phyloP scores from a whole-genome alignment of 2,888 invertebrate genomes.

The Oligia fasciuncula region DNA sequence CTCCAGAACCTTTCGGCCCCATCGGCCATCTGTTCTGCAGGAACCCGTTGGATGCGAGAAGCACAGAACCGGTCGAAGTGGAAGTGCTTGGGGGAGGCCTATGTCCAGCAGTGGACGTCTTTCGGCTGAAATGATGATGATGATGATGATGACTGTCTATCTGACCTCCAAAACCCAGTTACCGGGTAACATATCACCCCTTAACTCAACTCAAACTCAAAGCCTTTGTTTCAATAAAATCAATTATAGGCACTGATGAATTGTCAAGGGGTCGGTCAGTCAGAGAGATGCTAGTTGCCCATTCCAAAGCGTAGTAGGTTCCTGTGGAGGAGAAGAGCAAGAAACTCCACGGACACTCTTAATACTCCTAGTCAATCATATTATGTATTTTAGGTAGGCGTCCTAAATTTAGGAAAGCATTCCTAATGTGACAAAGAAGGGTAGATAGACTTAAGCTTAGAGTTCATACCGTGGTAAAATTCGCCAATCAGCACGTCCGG shows the following conservation, averaged over 20 bases:
- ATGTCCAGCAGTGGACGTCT: no score
- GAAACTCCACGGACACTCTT: not conserved
- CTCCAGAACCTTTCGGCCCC: no score
- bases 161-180: not conserved
- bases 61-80: no score
- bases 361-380: not conserved
- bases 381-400: not conserved
- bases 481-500: no score
- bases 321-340: not conserved
- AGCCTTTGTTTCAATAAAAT: no score
- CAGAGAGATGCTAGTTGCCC: not conserved
- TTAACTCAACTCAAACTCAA: no score
- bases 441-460: no score
- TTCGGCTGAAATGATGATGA: no score
- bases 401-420: not conserved
- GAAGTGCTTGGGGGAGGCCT: no score
- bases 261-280: not conserved
- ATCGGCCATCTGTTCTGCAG: no score
- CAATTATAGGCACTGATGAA: no score
- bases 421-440: not conserved
- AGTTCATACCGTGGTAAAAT: not conserved
- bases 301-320: not conserved
- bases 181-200: not conserved
- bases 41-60: no score
- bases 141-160: not conserved